phyloP scores from a whole-genome alignment of 2,888 invertebrate genomes.

The Hyalella azteca region DNA sequence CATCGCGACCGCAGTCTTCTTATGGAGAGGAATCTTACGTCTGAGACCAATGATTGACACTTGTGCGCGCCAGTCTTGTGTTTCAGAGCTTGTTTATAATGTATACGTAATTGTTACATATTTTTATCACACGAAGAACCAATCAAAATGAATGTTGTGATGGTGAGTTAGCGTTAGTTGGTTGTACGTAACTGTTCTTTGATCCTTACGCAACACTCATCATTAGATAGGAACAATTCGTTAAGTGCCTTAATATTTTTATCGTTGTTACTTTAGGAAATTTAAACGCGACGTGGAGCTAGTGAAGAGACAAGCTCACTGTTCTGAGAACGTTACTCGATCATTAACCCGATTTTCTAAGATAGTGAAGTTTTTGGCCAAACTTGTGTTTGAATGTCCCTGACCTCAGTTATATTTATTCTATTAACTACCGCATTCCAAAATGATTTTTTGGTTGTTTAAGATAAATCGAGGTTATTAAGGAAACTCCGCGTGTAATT shows the following conservation, averaged over 20 bases:
- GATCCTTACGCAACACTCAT: neutral
- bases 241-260: conserved; percentile 32
- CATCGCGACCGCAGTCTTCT: conserved; percentile 48
- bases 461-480: neutral
- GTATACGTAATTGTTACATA: conserved; percentile 13
- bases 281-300: neutral
- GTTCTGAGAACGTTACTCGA: neutral
- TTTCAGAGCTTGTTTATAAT: neutral
- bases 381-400: neutral
- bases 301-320: neutral
- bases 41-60: neutral
- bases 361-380: no score
- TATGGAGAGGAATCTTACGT: conserved; percentile 59
- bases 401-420: neutral
- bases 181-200: neutral
- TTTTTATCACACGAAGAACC: neutral
- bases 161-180: neutral
- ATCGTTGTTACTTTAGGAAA: neutral
- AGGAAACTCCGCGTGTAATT: neutral
- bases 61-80: neutral
- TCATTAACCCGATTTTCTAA: neutral
- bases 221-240: conserved; percentile 12
- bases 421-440: neutral
- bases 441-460: neutral
- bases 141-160: conserved; percentile 28